Conservation (phyloP, 2,113 vertebrate species). For the Apaloderma vittatum region DNA sequence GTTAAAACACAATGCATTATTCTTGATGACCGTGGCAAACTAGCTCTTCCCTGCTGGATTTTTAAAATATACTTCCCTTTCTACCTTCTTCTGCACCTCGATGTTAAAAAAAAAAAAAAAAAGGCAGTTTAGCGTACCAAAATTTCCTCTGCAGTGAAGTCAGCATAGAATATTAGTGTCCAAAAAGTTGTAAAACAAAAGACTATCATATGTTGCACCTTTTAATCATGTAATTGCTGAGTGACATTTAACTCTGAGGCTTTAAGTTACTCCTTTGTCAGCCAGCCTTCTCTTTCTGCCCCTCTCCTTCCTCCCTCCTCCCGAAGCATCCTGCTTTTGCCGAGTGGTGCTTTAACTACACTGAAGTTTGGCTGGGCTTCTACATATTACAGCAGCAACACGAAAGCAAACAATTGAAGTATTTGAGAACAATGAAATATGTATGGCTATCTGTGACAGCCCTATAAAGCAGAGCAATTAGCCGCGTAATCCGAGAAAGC, state of each 20-base stretch:
- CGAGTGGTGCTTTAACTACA: constrained; percentile 88
- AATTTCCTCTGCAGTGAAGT: background rate
- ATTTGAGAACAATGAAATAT: constrained; percentile 99
- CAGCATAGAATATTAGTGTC: constrained; percentile 55
- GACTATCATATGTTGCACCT: constrained; percentile 54
- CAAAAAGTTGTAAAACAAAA: constrained; percentile 71
- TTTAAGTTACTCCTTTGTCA: constrained; percentile 75
- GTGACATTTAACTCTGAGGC: constrained; percentile 72
- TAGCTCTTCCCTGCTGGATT: background rate
- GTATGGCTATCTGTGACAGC: constrained; percentile 98
- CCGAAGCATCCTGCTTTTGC: constrained; percentile 38
- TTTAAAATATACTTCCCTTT: background rate
- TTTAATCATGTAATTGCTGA: constrained; percentile 84
- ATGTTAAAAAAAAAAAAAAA: background rate
- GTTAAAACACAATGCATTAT: background rate
- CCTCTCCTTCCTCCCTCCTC: constrained; percentile 28
- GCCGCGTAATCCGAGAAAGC: constrained; percentile 95
- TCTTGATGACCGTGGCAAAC: background rate
- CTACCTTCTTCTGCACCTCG: background rate
- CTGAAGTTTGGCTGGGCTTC: constrained; percentile 93
- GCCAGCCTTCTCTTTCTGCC: constrained; percentile 43
- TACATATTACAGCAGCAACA: constrained; percentile 94
- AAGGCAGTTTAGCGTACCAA: background rate
- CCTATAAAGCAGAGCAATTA: constrained; percentile 99
- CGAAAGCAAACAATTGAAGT: constrained; percentile 95